Conservation (phyloP, 2,113 vertebrate genomes). For the Hyperoodon ampullatus region DNA sequence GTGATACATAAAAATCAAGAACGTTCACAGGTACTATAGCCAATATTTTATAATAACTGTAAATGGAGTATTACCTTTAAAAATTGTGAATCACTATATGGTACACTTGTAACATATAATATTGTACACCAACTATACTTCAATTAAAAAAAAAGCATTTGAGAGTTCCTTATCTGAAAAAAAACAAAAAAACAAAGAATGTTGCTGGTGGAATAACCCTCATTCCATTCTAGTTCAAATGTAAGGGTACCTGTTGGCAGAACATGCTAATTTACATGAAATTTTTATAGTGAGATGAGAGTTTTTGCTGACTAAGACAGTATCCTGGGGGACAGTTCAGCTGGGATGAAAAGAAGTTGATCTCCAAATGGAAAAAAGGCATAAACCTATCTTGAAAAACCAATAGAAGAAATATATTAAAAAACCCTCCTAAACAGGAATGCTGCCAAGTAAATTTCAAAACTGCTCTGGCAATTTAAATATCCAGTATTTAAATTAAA, state of each 20-base stretch:
- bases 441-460: background rate
- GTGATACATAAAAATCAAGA: background rate
- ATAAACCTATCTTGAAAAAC: slow-evolving; percentile 11
- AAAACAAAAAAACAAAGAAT: background rate
- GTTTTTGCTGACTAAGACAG: background rate
- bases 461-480: background rate
- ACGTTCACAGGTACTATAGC: background rate
- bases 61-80: background rate
- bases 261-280: background rate
- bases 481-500: slow-evolving; percentile 15
- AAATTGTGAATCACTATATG: background rate
- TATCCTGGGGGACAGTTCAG: background rate
- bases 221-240: background rate
- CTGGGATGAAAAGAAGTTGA: background rate
- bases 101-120: background rate
- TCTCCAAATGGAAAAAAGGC: background rate
- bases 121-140: background rate
- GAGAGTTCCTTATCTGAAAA: background rate
- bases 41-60: background rate
- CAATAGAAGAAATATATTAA: background rate
- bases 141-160: background rate
- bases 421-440: background rate
- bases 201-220: background rate
- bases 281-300: background rate
- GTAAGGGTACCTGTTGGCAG: background rate